phyloP scores from a whole-genome alignment of 1,140 invertebrate species.

The Ostrea denselamellosa region DNA sequence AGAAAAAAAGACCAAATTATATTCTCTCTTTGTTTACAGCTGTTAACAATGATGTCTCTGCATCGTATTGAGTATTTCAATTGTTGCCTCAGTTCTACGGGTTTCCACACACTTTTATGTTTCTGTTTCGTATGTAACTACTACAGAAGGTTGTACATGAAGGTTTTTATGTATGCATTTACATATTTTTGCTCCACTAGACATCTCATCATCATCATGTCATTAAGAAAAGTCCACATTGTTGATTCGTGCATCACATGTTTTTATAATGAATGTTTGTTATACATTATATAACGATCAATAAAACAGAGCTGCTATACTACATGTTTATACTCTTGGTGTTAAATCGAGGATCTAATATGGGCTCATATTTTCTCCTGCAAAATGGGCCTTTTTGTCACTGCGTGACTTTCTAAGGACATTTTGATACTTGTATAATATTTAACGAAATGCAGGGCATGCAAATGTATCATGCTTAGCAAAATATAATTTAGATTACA shows the following conservation, averaged over 20 bases:
- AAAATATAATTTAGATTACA: too few species aligned
- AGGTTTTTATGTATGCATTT: background rate
- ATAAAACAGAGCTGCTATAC: slow-evolving; percentile 27
- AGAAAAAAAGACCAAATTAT: too few species aligned
- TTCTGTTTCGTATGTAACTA: background rate
- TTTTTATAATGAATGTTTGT: slow-evolving; percentile 28
- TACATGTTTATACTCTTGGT: background rate
- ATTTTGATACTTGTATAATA: too few species aligned
- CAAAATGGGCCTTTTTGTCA: too few species aligned
- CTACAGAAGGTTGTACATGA: background rate
- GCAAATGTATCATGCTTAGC: too few species aligned
- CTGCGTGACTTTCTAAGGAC: too few species aligned
- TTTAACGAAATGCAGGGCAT: too few species aligned
- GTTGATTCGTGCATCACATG: slow-evolving; percentile 13
- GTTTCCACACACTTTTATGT: background rate
- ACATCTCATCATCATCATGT: background rate
- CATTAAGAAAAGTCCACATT: background rate
- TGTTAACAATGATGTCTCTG: too few species aligned
- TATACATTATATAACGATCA: background rate
- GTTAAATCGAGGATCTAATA: too few species aligned
- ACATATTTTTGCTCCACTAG: background rate
- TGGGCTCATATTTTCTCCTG: too few species aligned
- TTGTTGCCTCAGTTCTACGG: background rate
- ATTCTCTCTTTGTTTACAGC: too few species aligned
- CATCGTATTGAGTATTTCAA: too few species aligned